Evolutionary conservation across 2,888 invertebrate genomes (phyloP).

Genomic region (Molorchus minor): DNA sequence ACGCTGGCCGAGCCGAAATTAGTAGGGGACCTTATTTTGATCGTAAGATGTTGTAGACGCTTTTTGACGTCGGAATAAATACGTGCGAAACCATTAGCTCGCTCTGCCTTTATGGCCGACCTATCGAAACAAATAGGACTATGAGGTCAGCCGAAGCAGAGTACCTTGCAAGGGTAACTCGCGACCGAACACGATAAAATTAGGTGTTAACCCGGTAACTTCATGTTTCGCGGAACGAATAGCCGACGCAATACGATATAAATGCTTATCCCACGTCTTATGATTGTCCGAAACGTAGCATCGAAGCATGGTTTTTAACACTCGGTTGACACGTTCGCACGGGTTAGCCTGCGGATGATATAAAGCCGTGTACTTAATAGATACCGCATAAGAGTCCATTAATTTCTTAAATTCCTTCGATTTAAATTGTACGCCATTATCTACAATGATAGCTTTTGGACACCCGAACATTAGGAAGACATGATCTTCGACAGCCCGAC

Average conservation of each 20-base stretch:
- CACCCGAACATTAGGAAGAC: constrained; percentile 33
- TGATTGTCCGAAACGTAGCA: constrained; percentile 42
- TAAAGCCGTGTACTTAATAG: constrained; percentile 38
- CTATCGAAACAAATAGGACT: background rate
- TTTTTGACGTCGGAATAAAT: background rate
- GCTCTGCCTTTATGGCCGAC: background rate
- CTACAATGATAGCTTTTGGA: constrained; percentile 26
- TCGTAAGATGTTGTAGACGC: background rate
- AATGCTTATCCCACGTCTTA: constrained; percentile 8
- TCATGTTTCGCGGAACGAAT: constrained; percentile 24
- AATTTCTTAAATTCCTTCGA: constrained; percentile 22
- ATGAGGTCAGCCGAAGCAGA: background rate
- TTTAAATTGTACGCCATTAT: constrained; percentile 29
- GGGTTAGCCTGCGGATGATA: constrained; percentile 53
- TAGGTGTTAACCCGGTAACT: constrained; percentile 10
- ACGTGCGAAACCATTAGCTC: background rate
- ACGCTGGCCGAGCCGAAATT: background rate
- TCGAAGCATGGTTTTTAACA: constrained; percentile 50
- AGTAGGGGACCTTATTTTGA: background rate
- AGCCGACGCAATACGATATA: constrained; percentile 17
- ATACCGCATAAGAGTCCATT: constrained; percentile 13
- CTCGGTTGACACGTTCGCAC: constrained; percentile 49
- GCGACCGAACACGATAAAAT: constrained; percentile 27
- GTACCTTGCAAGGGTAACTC: background rate
- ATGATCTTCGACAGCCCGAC: constrained; percentile 20